Base-by-base conservation (phyloP, 1,140 invertebrate species). In the Drosophila punjabiensis region DNA sequence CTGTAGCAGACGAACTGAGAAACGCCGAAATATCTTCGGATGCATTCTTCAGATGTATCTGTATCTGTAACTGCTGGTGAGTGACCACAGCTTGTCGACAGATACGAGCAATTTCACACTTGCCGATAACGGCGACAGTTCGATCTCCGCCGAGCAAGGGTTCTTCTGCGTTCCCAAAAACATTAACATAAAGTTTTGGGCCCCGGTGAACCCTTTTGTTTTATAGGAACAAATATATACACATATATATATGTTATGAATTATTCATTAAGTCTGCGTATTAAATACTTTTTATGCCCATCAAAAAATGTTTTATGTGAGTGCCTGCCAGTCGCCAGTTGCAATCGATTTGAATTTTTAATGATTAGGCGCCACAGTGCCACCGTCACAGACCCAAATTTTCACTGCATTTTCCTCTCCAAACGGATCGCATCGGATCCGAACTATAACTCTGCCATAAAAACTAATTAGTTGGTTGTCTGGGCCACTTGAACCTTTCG, bases 81-180 rank as follows among this genome's bases (percentile, higher is more conserved):
- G 84, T 90, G 84, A 85, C 83, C 90, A 80, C 90, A 92, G 83
- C 86, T 73, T 92, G 91, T 92, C 91, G 80, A 92, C 91, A 92
- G 82, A 92, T 92, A 92, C 91, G 87, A 92, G 91, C 91, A 81
- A 91, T 92, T 92, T 92, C 91, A 92, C 91, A 92, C 91, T 92
- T 92, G 82, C 30, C 53, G 59, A 84, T 75, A 81, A 73, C 61
- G 79, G 33, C 53, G 45, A 81, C 78, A 81, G 76, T 74, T 74
- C 69, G 70, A 71, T 39, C 55, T 56, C 24, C 65, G 24, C 3
- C 24, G 24, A 16, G 18, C 52, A 50, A 33, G 33, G 68, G 50
- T 58, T 28, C 33, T n/a, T 1, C 13, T 16, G 18, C 7, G 16
- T 55, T 66, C 39, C 67, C 47, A 59, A 48, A 48, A n/a, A 30